A percentile compares a stretch with the other conserved stretches of the same genome.
phyloP scores from a whole-genome alignment of 2,888 invertebrate genomes.

The Trichopoda pennipes region DNA sequence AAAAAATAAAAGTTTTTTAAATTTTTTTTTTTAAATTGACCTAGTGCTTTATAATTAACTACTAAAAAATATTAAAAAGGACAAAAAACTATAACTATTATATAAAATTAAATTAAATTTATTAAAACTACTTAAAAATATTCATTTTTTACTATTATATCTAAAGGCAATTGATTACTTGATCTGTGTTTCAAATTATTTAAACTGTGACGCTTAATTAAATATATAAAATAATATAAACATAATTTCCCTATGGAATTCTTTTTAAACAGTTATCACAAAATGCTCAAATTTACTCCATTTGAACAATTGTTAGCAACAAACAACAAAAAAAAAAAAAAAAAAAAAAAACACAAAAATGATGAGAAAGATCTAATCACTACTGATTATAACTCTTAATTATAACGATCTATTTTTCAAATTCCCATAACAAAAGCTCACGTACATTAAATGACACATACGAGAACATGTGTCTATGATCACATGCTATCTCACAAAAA shows the following conservation, averaged over 20 bases:
- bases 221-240: not conserved
- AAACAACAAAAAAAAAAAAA: too few species aligned
- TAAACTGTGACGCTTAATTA: not conserved
- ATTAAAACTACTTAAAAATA: too few species aligned
- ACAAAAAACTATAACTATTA: too few species aligned
- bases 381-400: constrained; percentile 37
- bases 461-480: not conserved
- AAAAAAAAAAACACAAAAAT: too few species aligned
- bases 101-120: too few species aligned
- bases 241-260: not conserved
- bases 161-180: too few species aligned
- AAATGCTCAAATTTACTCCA: not conserved
- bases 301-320: not conserved
- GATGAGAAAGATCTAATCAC: constrained; percentile 6
- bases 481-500: not conserved
- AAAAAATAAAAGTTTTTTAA: too few species aligned
- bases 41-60: too few species aligned
- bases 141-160: too few species aligned
- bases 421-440: constrained; percentile 32
- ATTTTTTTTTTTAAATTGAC: too few species aligned
- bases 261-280: not conserved
- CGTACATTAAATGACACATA: not conserved
- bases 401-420: constrained; percentile 32
- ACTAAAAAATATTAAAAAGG: too few species aligned
- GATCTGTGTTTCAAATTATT: not conserved